These are phyloP conservation scores for Aproaerema taeniolella DNA, from an alignment of 2,888 invertebrate species.

Conservation along the genomic window DNA sequence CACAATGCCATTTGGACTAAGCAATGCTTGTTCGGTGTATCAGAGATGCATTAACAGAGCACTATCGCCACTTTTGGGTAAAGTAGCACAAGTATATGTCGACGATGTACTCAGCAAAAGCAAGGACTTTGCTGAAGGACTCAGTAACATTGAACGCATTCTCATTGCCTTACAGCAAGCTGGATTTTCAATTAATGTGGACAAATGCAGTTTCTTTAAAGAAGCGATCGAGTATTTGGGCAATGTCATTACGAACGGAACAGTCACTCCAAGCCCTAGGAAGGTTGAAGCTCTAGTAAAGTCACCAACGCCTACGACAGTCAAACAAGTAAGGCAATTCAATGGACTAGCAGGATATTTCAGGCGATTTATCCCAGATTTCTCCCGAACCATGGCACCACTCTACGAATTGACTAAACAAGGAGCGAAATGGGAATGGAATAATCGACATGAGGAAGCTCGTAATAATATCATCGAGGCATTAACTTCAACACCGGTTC, in stretches of 20 bases:
- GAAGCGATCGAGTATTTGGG: conserved; percentile 27
- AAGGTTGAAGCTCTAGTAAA: conserved; percentile 28
- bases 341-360: conserved; percentile 19
- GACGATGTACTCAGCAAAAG: conserved; percentile 29
- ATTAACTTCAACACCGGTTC: not conserved
- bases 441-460: not conserved
- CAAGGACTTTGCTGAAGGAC: conserved; percentile 15
- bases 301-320: conserved; percentile 24
- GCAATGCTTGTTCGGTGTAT: conserved; percentile 25
- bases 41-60: conserved; percentile 24
- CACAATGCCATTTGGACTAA: conserved; percentile 29
- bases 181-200: conserved; percentile 28
- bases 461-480: not conserved
- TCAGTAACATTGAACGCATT: conserved; percentile 20
- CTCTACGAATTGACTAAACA: not conserved
- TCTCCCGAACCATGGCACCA: not conserved
- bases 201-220: conserved; percentile 26
- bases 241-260: conserved; percentile 22
- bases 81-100: conserved; percentile 25
- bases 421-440: conserved; percentile 5
- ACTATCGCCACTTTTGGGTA: conserved; percentile 10
- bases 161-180: conserved; percentile 22
- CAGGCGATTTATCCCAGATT: not conserved
- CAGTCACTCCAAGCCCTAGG: conserved; percentile 26
- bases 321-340: conserved; percentile 25